These are phyloP conservation scores for Chinchilla lanigera DNA, from an alignment of 2,113 vertebrate species.

Conservation along the genomic window DNA sequence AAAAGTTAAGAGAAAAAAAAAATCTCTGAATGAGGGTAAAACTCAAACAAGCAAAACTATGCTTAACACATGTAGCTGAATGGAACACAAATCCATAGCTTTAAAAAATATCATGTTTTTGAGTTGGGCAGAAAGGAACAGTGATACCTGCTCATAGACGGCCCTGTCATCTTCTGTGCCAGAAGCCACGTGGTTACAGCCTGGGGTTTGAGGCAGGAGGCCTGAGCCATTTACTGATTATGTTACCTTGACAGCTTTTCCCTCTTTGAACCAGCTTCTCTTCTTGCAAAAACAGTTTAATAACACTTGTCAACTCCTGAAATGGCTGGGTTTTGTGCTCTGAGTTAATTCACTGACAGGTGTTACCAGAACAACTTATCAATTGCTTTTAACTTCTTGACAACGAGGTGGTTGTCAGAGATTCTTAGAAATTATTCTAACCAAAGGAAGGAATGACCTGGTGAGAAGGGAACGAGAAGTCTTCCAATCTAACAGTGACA, in stretches of 20 bases:
- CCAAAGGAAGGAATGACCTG: constrained; percentile 68
- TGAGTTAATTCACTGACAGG: constrained; percentile 79
- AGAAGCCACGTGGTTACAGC: background rate
- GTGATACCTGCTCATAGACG: background rate
- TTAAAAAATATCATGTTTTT: constrained; percentile 3
- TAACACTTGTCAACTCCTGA: constrained; percentile 82
- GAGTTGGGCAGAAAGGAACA: constrained; percentile 20
- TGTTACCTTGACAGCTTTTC: constrained; percentile 71
- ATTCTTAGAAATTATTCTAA: constrained; percentile 61
- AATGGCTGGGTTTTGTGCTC: constrained; percentile 78
- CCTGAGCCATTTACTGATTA: constrained; percentile 50
- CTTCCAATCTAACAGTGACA: constrained; percentile 38
- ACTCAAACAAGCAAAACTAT: constrained; percentile 27
- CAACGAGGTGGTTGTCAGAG: constrained; percentile 71
- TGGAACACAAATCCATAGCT: constrained; percentile 2
- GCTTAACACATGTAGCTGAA: constrained; percentile 15
- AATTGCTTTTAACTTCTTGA: constrained; percentile 80
- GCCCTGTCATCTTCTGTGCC: background rate
- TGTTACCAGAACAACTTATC: constrained; percentile 81
- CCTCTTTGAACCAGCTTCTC: constrained; percentile 76
- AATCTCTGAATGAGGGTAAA: constrained; percentile 43
- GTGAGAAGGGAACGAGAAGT: background rate
- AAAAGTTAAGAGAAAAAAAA: background rate
- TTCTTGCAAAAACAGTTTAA: constrained; percentile 81
- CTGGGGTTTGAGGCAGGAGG: constrained; percentile 23